phyloP scores from a whole-genome alignment of 2,888 invertebrate genomes.

The Drosophila acutilabella region DNA sequence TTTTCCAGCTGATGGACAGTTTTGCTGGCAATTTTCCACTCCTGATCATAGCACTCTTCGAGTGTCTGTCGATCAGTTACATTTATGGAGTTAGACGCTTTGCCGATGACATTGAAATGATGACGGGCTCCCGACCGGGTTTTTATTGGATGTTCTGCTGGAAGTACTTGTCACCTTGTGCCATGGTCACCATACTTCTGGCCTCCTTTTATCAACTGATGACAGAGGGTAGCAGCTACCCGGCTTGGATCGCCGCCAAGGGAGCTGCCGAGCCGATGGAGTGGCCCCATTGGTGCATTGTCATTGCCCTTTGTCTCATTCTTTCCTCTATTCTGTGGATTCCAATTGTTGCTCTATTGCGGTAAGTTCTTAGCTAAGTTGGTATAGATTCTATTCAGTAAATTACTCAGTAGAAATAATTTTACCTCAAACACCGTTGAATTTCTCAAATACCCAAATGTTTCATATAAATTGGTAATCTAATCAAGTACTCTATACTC shows the following conservation, averaged over 20 bases:
- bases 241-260: conserved; percentile 91
- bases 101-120: conserved; percentile 96
- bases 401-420: too few relatives aligned
- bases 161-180: conserved; percentile 96
- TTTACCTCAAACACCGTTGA: too few relatives aligned
- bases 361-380: conserved; percentile 86
- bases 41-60: conserved; percentile 96
- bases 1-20: conserved; percentile 96
- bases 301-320: conserved; percentile 90
- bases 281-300: conserved; percentile 95
- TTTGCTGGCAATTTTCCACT: conserved; percentile 97
- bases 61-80: conserved; percentile 96
- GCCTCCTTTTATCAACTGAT: conserved; percentile 93
- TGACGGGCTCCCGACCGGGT: conserved; percentile 95
- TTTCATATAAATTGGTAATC: too few relatives aligned
- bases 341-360: conserved; percentile 92
- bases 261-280: conserved; percentile 91
- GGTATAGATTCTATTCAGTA: too few relatives aligned
- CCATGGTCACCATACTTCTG: conserved; percentile 93
- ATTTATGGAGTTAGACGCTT: conserved; percentile 96
- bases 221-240: conserved; percentile 92
- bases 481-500: too few relatives aligned
- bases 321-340: conserved; percentile 95
- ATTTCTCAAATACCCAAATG: too few relatives aligned
- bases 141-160: conserved; percentile 97